Evolutionary conservation across 2,113 vertebrate genomes (phyloP).

Genomic region (Dinomys branickii): DNA sequence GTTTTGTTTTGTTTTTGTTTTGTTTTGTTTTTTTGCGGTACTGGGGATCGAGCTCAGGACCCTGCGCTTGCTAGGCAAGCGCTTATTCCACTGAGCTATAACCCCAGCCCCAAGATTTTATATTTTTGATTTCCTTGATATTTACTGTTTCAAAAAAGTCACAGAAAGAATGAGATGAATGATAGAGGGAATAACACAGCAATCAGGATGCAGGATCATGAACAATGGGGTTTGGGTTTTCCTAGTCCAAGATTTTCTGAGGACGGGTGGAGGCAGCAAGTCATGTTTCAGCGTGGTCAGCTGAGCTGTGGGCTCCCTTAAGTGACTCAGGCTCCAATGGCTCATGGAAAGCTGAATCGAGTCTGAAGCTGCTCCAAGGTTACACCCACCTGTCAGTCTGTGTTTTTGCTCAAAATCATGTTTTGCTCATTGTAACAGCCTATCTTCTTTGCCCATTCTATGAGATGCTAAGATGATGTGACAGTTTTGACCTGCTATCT

Average conservation of each 20-base stretch:
- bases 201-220: neutral
- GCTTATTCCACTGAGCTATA: too few species aligned
- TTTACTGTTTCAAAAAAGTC: neutral
- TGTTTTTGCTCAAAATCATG: neutral
- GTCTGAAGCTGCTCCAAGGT: neutral
- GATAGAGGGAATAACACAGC: neutral
- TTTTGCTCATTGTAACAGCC: neutral
- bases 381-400: neutral
- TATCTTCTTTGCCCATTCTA: neutral
- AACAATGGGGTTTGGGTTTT: neutral
- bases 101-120: neutral
- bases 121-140: neutral
- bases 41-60: too few species aligned
- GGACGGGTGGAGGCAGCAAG: neutral
- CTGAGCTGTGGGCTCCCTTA: rapidly evolving
- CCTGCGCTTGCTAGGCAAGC: too few species aligned
- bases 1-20: too few species aligned
- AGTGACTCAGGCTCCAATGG: neutral
- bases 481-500: neutral
- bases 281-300: neutral
- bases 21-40: too few species aligned
- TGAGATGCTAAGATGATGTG: neutral
- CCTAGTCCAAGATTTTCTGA: neutral
- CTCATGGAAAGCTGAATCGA: neutral
- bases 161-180: neutral